These are phyloP conservation scores for Anser cygnoides DNA, from an alignment of 2,113 vertebrate genomes.

Conservation along the genomic window DNA sequence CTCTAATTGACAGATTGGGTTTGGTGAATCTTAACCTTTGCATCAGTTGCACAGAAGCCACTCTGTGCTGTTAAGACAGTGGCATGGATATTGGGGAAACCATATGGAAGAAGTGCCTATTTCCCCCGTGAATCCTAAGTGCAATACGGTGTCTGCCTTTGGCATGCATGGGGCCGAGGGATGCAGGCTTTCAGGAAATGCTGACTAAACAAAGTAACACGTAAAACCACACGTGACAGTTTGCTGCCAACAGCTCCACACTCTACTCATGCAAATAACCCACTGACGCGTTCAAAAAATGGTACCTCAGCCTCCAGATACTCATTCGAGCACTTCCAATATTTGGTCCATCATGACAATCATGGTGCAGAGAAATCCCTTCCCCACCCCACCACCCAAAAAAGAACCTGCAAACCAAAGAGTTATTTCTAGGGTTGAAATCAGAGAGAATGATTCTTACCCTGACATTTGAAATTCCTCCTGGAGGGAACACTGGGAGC, in stretches of 20 bases:
- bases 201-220: neutral
- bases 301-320: neutral
- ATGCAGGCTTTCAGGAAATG: neutral
- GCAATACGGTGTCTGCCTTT: too few relatives aligned
- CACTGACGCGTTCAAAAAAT: neutral
- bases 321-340: neutral
- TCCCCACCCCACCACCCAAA: neutral
- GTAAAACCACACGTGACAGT: neutral
- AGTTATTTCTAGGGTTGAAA: neutral
- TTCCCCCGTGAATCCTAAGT: neutral
- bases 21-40: neutral
- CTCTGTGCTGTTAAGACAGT: fast-evolving
- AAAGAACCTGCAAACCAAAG: neutral
- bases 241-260: neutral
- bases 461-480: neutral
- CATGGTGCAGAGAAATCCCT: neutral
- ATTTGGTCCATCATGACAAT: neutral
- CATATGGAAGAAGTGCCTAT: fast-evolving
- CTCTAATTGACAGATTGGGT: neutral
- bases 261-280: neutral
- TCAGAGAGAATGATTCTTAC: neutral
- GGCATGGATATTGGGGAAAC: neutral
- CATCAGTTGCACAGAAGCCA: neutral
- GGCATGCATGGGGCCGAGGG: neutral
- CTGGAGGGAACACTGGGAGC: neutral